These are phyloP conservation scores for Capricornis sumatraensis DNA, from an alignment of 2,113 vertebrate genomes.

Conservation along the genomic window DNA sequence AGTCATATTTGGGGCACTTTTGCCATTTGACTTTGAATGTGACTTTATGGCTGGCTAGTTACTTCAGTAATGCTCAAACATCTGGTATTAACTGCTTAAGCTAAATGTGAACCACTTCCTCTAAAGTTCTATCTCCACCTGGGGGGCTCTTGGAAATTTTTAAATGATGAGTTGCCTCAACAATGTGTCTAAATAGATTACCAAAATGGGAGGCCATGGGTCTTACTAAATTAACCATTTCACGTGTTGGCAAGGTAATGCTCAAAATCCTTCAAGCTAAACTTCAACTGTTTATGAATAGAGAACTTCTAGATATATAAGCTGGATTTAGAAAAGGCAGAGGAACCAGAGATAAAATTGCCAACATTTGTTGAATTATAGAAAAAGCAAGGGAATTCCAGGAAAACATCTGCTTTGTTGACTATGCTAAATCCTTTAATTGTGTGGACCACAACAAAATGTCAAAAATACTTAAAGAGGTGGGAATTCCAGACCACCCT, in stretches of 20 bases:
- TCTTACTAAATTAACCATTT: not conserved
- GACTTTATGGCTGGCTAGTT: not conserved
- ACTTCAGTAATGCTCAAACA: not conserved
- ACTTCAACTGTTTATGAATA: not conserved
- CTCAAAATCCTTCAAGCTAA: not conserved
- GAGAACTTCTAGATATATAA: not conserved
- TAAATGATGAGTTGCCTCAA: not conserved
- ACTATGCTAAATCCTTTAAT: not conserved
- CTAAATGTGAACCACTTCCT: not conserved
- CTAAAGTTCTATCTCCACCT: not conserved
- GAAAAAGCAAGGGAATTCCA: not conserved
- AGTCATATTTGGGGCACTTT: not conserved
- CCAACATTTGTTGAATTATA: not conserved
- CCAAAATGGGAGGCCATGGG: not conserved
- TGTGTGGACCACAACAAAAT: not conserved
- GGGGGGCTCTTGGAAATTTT: not conserved
- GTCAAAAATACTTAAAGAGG: not conserved
- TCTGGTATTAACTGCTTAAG: not conserved
- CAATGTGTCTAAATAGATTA: not conserved
- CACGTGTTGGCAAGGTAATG: not conserved
- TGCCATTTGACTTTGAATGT: not conserved
- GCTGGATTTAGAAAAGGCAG: not conserved
- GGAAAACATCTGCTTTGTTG: not conserved
- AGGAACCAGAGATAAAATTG: not conserved
- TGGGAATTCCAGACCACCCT: not conserved